A percentile compares a stretch with the other conserved stretches of the same genome.
Conservation (phyloP, 1,140 invertebrate species). For the Scaptodrosophila lebanonensis region DNA sequence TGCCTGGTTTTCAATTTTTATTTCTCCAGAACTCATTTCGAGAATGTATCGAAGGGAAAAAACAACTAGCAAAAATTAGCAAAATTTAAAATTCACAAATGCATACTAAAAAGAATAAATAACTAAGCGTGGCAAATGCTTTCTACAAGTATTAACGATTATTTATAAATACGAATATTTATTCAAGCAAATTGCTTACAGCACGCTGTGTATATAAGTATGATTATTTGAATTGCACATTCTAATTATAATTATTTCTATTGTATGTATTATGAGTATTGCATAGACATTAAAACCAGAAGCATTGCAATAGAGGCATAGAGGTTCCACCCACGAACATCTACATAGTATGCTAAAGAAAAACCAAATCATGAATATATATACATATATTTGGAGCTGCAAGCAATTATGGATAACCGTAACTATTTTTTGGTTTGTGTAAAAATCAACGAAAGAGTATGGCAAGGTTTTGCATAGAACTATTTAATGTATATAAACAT, state of each 20-base stretch:
- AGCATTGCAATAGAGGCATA: constrained; percentile 2
- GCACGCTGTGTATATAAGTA: constrained; percentile 44
- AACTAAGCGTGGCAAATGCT: no score
- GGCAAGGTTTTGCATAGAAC: constrained; percentile 66
- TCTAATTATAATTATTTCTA: constrained; percentile 43
- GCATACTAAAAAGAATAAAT: constrained; percentile 33
- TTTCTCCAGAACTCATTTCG: constrained; percentile 48
- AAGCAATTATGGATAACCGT: no score
- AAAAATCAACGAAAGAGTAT: constrained; percentile 36
- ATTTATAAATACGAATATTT: constrained; percentile 27
- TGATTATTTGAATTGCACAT: constrained; percentile 48
- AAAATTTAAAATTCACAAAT: constrained; percentile 65
- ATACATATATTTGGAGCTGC: constrained; percentile 6
- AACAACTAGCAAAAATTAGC: constrained; percentile 69
- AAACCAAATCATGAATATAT: no score
- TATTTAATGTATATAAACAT: constrained; percentile 51
- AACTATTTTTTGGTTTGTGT: no score
- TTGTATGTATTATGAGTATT: constrained; percentile 7
- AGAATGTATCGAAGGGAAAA: constrained; percentile 30
- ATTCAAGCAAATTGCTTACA: constrained; percentile 17
- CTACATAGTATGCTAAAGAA: not conserved
- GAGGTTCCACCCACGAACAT: constrained; percentile 4
- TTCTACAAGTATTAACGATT: no score
- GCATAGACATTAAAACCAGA: not conserved
- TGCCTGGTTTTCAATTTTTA: constrained; percentile 36